These are phyloP conservation scores for Cryptomyrus ogoouensis DNA, from an alignment of 2,113 vertebrate species.

Conservation along the genomic window DNA sequence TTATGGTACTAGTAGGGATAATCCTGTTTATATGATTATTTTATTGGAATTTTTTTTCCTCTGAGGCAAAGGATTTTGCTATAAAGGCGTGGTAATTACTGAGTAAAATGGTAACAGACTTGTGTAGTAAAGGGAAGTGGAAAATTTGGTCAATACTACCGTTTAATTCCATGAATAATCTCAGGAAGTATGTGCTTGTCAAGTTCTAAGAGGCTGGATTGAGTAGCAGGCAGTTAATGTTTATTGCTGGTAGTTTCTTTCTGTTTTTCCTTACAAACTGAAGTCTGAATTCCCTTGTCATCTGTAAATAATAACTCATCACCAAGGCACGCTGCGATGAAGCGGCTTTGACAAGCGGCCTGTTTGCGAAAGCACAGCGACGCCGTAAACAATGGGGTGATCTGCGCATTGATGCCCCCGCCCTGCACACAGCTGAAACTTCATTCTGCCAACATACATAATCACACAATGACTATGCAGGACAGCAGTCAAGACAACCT, in stretches of 20 bases:
- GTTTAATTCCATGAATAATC: background rate
- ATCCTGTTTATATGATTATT: background rate
- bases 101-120: background rate
- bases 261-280: background rate
- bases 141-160: background rate
- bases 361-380: background rate
- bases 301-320: background rate
- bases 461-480: background rate
- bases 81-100: background rate
- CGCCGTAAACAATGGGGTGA: background rate
- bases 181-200: background rate
- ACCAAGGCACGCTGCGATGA: background rate
- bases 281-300: background rate
- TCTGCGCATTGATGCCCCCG: background rate
- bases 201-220: background rate
- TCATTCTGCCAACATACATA: background rate
- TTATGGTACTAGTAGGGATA: background rate
- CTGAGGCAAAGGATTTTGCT: background rate
- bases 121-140: background rate
- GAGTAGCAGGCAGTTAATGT: background rate
- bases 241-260: background rate
- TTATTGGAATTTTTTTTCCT: background rate
- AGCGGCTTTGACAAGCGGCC: background rate
- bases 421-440: background rate
- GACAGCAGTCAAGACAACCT: background rate